Percentiles rank a stretch among this genome's conserved stretches.
These are phyloP conservation scores for Tamandua tetradactyla DNA, from an alignment of 2,797 vertebrate species.

Conservation along the genomic window DNA sequence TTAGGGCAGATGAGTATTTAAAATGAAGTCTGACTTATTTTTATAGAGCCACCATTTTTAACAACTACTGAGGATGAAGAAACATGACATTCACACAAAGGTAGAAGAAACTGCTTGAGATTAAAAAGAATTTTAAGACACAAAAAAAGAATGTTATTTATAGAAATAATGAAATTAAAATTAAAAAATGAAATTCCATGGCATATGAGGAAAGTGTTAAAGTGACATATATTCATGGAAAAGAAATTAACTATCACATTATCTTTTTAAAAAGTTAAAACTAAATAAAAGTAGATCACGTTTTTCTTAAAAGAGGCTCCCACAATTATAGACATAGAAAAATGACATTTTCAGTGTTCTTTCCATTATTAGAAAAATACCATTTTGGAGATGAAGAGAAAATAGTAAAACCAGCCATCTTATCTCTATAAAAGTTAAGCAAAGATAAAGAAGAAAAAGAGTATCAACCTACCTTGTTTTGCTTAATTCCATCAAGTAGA, in stretches of 20 bases:
- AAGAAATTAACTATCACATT: not conserved
- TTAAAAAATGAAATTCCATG: not conserved
- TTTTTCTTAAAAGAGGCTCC: not conserved
- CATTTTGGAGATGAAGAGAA: not conserved
- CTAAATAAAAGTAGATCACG: not conserved
- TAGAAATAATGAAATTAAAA: not conserved
- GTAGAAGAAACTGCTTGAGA: not conserved
- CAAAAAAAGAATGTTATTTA: not conserved
- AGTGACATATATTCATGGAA: not conserved
- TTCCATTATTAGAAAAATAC: not conserved
- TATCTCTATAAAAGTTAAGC: not conserved
- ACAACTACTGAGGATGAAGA: not conserved
- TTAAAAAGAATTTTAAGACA: not conserved
- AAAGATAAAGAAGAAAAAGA: not conserved
- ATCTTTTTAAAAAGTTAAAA: not conserved
- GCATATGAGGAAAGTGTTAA: not conserved
- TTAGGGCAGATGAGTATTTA: not conserved
- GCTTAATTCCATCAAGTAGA: not conserved
- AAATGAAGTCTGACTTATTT: not conserved
- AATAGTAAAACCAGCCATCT: not conserved
- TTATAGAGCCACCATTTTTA: not conserved
- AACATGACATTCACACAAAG: not conserved
- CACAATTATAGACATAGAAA: not conserved
- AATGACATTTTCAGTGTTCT: no score
- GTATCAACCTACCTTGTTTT: not conserved